Conservation (phyloP, 2,113 vertebrate genomes). For the Pagrus major region DNA sequence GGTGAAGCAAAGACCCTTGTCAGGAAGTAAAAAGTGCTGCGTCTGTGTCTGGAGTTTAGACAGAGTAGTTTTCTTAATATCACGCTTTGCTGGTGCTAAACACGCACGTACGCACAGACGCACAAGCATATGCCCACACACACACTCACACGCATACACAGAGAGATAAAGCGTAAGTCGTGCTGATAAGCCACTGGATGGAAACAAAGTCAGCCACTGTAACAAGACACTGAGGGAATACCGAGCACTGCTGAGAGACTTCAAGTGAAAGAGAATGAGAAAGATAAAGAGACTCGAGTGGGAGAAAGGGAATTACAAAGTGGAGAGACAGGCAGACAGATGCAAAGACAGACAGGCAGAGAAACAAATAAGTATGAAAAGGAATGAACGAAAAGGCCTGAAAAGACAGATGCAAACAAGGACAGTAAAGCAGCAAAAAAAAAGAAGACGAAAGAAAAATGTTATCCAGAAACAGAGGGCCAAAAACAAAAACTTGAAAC, state of each 20-base stretch:
- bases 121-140: conserved; percentile 24
- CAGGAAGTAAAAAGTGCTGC: conserved; percentile 51
- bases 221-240: conserved; percentile 73
- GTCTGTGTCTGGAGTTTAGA: conserved; percentile 55
- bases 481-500: not conserved
- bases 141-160: not conserved
- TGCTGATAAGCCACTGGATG: conserved; percentile 66
- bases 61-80: conserved; percentile 65
- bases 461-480: not conserved
- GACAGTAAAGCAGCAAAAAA: not conserved
- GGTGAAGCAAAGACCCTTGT: conserved; percentile 35
- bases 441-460: not conserved
- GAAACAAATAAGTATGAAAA: conserved; percentile 22
- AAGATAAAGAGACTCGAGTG: conserved; percentile 60
- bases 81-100: conserved; percentile 55
- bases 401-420: not conserved
- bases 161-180: conserved; percentile 58
- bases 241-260: conserved; percentile 45
- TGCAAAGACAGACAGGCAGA: conserved; percentile 4
- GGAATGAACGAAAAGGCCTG: conserved; percentile 7
- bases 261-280: conserved; percentile 50
- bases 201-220: conserved; percentile 74
- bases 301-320: conserved; percentile 34
- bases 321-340: conserved; percentile 20
- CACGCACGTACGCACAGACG: not conserved